phyloP scores from a whole-genome alignment of 2,888 invertebrate genomes.

The Eurytoma adleriae region DNA sequence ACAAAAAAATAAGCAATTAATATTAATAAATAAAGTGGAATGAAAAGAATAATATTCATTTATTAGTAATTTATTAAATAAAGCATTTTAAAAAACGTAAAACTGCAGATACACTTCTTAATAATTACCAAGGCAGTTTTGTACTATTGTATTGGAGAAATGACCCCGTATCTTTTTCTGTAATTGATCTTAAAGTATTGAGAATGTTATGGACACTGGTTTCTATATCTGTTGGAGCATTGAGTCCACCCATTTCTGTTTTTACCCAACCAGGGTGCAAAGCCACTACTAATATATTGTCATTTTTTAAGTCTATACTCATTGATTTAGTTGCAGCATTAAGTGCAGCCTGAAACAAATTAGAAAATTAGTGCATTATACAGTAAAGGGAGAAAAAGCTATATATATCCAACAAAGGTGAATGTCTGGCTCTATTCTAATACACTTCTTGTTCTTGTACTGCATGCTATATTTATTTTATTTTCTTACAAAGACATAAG shows the following conservation, averaged over 20 bases:
- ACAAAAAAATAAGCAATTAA: conserved; percentile 21
- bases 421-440: too few relatives aligned
- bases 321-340: conserved; percentile 92
- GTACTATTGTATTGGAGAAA: conserved; percentile 89
- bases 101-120: not conserved
- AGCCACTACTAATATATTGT: conserved; percentile 84
- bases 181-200: conserved; percentile 80
- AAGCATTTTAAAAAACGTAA: not conserved
- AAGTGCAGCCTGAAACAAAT: conserved; percentile 83
- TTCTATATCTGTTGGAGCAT: conserved; percentile 85
- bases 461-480: too few relatives aligned
- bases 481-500: too few relatives aligned
- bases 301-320: conserved; percentile 86
- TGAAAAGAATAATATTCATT: conserved; percentile 17
- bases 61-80: conserved; percentile 19
- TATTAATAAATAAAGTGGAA: conserved; percentile 32
- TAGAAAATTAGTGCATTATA: conserved; percentile 9
- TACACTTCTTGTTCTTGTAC: too few relatives aligned
- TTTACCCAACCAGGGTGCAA: conserved; percentile 96
- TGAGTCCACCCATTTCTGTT: conserved; percentile 91
- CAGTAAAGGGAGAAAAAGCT: not conserved
- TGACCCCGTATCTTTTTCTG: conserved; percentile 83
- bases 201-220: conserved; percentile 83
- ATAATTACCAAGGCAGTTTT: conserved; percentile 83
- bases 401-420: too few relatives aligned